phyloP scores from a whole-genome alignment of 2,797 vertebrate genomes.

The Craterocephalus amniculus region DNA sequence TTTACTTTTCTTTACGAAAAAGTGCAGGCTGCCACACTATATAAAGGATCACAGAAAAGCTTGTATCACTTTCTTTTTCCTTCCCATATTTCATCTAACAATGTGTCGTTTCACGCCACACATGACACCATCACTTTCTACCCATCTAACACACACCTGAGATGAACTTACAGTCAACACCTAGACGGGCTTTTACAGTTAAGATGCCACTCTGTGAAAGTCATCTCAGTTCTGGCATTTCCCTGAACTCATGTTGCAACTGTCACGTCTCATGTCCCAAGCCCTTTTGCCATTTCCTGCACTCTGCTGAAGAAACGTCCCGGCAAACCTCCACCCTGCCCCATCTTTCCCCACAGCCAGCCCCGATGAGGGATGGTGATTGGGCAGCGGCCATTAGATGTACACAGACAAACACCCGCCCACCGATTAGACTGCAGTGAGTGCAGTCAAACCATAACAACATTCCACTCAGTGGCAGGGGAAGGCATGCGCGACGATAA shows the following conservation, averaged over 20 bases:
- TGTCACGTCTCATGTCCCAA: slow-evolving; percentile 56
- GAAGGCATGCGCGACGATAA: slow-evolving; percentile 58
- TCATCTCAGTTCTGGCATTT: slow-evolving; percentile 36
- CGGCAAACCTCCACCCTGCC: slow-evolving; percentile 32
- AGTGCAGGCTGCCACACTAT: neutral
- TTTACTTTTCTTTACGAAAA: too few relatives aligned
- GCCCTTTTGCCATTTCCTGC: slow-evolving; percentile 52
- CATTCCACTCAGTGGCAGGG: slow-evolving; percentile 52
- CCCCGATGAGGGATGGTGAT: slow-evolving; percentile 71
- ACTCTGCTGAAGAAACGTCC: slow-evolving; percentile 31
- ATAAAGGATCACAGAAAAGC: neutral
- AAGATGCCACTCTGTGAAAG: slow-evolving; percentile 2
- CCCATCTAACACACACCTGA: neutral
- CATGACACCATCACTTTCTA: neutral
- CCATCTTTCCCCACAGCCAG: slow-evolving; percentile 24
- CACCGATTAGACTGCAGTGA: slow-evolving; percentile 59
- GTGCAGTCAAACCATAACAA: slow-evolving; percentile 73
- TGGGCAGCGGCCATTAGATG: slow-evolving; percentile 60
- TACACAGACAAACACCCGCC: slow-evolving; percentile 58
- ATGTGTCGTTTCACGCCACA: neutral
- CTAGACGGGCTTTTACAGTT: neutral
- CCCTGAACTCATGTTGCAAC: slow-evolving; percentile 46
- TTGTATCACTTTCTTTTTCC: neutral
- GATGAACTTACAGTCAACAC: neutral
- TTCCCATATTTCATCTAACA: neutral